Percentiles rank a stretch among this genome's conserved stretches.
phyloP scores from a whole-genome alignment of 2,888 invertebrate species.

The Odontomyia ornata region DNA sequence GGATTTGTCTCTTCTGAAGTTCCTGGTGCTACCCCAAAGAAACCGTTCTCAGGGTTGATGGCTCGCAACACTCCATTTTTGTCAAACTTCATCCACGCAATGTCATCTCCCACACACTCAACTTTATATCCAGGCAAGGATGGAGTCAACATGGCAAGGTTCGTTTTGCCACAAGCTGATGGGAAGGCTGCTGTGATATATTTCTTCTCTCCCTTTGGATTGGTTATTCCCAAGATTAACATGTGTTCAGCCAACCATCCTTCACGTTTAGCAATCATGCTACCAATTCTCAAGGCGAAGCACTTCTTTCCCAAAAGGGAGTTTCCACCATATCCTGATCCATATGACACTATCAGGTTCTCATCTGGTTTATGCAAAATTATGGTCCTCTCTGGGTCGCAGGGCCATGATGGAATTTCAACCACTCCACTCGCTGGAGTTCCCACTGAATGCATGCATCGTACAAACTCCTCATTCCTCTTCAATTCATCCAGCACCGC shows the following conservation, averaged over 20 bases:
- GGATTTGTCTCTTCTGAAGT: conserved; percentile 94
- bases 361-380: conserved; percentile 79
- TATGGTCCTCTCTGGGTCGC: conserved; percentile 93
- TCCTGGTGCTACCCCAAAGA: conserved; percentile 98
- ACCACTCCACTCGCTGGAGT: conserved; percentile 70
- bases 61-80: conserved; percentile 87
- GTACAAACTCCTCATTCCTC: conserved; percentile 77
- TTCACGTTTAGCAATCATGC: conserved; percentile 92
- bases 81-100: conserved; percentile 98
- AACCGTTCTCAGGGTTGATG: conserved; percentile 98
- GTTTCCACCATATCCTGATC: conserved; percentile 98
- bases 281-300: conserved; percentile 95
- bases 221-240: conserved; percentile 96
- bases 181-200: conserved; percentile 99
- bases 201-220: conserved; percentile 85
- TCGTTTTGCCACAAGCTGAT: conserved; percentile 98
- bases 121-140: conserved; percentile 89
- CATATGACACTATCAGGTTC: conserved; percentile 68
- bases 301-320: conserved; percentile 97
- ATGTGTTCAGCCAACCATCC: conserved; percentile 99
- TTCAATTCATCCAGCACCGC: conserved; percentile 69
- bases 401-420: conserved; percentile 87
- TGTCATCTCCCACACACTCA: conserved; percentile 97
- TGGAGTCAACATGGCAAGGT: conserved; percentile 98
- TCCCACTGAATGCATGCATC: conserved; percentile 95